These are phyloP conservation scores for Tipula unca DNA, from an alignment of 2,888 invertebrate genomes.

Conservation along the genomic window DNA sequence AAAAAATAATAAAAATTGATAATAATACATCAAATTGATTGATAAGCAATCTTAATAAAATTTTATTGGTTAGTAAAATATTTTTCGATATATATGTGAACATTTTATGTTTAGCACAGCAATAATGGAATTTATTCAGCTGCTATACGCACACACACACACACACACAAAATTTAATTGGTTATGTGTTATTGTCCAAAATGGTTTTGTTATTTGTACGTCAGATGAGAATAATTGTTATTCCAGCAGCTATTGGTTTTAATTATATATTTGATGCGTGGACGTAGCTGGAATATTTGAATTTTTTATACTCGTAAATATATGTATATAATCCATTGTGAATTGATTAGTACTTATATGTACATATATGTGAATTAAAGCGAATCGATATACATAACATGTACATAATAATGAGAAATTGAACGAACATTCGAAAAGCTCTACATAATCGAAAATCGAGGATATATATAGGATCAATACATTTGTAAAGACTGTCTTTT, in stretches of 20 bases:
- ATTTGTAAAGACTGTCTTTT: no score
- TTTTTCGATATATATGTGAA: not conserved
- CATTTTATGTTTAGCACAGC: not conserved
- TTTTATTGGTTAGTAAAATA: not conserved
- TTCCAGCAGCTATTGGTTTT: not conserved
- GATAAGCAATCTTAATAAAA: constrained; percentile 8
- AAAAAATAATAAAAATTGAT: not conserved
- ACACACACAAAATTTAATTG: not conserved
- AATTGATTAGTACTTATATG: no score
- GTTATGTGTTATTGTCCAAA: not conserved
- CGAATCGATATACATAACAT: no score
- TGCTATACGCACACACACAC: not conserved
- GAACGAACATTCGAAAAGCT: no score
- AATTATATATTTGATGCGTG: not conserved
- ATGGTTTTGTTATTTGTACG: not conserved
- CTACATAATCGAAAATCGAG: no score
- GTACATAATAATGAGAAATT: not conserved
- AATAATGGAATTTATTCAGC: not conserved
- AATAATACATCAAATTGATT: constrained; percentile 14
- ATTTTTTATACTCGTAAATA: not conserved
- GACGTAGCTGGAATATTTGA: not conserved
- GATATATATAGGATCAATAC: no score
- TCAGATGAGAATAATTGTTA: not conserved
- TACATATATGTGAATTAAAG: not conserved
- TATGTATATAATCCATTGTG: not conserved